Base-by-base conservation (phyloP, 2,113 vertebrate genomes). In the Eulemur rufifrons region DNA sequence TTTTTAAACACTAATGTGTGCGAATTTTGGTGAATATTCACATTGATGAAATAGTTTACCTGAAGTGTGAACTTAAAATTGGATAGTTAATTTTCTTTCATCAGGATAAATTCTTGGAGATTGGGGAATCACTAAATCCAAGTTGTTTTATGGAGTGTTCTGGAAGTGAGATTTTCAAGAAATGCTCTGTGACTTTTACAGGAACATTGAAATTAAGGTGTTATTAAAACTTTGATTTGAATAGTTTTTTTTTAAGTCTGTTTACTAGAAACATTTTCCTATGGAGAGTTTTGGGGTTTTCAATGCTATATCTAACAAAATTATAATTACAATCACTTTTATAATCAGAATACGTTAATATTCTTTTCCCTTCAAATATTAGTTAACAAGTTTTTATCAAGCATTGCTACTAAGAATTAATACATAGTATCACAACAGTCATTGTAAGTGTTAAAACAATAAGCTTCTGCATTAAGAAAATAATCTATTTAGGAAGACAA, bases 141-240 rank as follows among this genome's bases (percentile, higher is more conserved):
- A 32, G 7, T 14, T 85, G 12, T 94, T 50, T 91, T 32, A 63
- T 32, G 11, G 20, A 8, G 0, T 50, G 9, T 82, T 76, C 10
- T 74, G 29, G 13, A 92, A 88, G 56, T 82, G 42, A 59, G 1
- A 91, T 56, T 96, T 95, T 87, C 47, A 81, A 81, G 69, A 94
- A 91, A 83, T 61, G 5, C 21, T 86, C 13, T 13, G 12, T 71
- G 71, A 86, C 32, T 86, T 95, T 86, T 86, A 88, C 1, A 76
- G 6, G 10, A 90, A 85, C 37, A 9, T 34, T 78, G 11, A 25
- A 13, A 32, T 56, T 83, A 42, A 78, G 66, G 18, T 73, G 34
- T 83, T 96, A 63, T 84, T 63, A 81, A 88, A 91, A 61, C 3
- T 93, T 85, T 54, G 8, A 69, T 29, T 74, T 64, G 32, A 50